Evolutionary conservation across 2,888 invertebrate species (phyloP), one percentile per base, ranked within the genome.

Genomic region (Exephanes ischioxanthus): DNA sequence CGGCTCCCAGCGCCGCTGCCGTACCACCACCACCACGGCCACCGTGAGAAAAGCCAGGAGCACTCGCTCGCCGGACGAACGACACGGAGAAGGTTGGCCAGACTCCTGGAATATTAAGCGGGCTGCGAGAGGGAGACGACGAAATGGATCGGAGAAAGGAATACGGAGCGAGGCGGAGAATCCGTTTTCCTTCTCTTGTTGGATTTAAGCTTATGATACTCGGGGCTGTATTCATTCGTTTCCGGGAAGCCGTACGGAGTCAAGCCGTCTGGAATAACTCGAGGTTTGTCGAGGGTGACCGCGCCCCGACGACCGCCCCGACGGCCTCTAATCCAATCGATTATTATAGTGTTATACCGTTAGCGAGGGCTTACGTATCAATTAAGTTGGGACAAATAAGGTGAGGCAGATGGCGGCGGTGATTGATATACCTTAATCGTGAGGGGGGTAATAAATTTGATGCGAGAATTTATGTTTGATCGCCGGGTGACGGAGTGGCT

Each of bases 1-100:
- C 33, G 7, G 6, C 33, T 33, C 55, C 45, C 45, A 14, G 22
- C 22, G 9, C 9, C 19, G 22, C 55, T n/a, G 11, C 7, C 53
- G n/a, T 30, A 58, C 66, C 41, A 73, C 66, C 16, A 51, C 71
- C 2, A 19, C 76, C 51, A 72, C 66, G 66, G 16, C 61, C 14
- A n/a, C 22, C 2, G 48, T 41, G 41, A 37, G 67, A 68, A 67
- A 77, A 83, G 78, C 72, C 61, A 73, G 75, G 66, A 75, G 33
- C 70, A 72, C 71, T 70, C 61, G 67, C 83, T 72, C 71, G 75
- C 80, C 53, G 79, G 63, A 72, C 79, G 83, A 67, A 83, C 68
- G 72, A 83, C 86, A 85, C 82, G 82, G 77, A 86, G 82, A 86
- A 84, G 83, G 85, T 77, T 85, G 86, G 86, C 63, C 85, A 55